Conservation (phyloP, 2,113 vertebrate species). For the Myodes glareolus region DNA sequence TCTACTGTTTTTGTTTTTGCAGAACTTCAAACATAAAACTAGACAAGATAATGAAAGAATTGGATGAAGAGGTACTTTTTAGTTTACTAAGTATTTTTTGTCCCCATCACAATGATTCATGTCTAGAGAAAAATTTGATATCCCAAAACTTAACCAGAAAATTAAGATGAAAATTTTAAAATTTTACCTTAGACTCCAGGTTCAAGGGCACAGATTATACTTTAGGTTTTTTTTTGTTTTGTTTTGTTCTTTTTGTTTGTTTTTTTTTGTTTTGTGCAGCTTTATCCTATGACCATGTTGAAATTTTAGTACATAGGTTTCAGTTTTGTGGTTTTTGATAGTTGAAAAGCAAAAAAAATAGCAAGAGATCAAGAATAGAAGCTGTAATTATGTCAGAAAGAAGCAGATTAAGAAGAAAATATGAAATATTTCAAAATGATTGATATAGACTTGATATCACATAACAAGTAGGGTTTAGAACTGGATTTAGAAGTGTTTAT, state of each 20-base stretch:
- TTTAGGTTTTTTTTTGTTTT: slow-evolving; percentile 34
- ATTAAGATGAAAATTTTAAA: slow-evolving; percentile 29
- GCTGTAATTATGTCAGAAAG: not conserved
- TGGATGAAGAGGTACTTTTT: slow-evolving; percentile 96
- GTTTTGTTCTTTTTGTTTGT: too few species aligned
- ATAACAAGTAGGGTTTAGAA: not conserved
- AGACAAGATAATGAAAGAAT: slow-evolving; percentile 97
- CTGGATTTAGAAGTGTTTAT: slow-evolving; percentile 40
- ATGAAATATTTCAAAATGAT: slow-evolving; percentile 18
- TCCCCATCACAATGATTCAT: slow-evolving; percentile 22
- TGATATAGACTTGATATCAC: not conserved
- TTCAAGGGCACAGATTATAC: slow-evolving; percentile 27
- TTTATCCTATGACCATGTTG: slow-evolving; percentile 35
- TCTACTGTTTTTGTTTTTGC: slow-evolving; percentile 76
- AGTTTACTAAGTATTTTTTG: slow-evolving; percentile 28
- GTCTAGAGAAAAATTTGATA: slow-evolving; percentile 29
- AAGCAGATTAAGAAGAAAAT: slow-evolving; percentile 22
- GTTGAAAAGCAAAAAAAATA: slow-evolving; percentile 33
- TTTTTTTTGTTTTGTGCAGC: slow-evolving; percentile 2
- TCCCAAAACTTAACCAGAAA: not conserved
- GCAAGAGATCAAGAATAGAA: slow-evolving; percentile 42
- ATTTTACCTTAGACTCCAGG: not conserved
- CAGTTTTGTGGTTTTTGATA: slow-evolving; percentile 9
- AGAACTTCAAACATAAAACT: slow-evolving; percentile 95
- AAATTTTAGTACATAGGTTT: slow-evolving; percentile 47